A percentile compares a stretch with the other conserved stretches of the same genome.
phyloP scores from a whole-genome alignment of 2,888 invertebrate genomes.

The Noctuana brunneofusca region DNA sequence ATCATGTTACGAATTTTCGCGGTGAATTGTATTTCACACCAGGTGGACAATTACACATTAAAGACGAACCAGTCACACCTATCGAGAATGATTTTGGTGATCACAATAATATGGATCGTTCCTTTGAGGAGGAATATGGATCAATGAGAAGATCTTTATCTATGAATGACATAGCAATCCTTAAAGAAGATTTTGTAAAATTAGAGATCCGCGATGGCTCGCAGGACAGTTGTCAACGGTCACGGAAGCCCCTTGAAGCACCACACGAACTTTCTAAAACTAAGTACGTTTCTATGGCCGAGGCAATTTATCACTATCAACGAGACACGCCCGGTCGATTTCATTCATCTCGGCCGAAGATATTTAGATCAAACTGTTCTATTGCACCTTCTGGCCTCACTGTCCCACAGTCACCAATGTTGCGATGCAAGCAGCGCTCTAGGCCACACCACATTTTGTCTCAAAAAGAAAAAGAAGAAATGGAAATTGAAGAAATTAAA shows the following conservation, averaged over 20 bases:
- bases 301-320: slow-evolving; percentile 81
- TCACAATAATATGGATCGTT: slow-evolving; percentile 56
- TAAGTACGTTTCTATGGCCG: slow-evolving; percentile 84
- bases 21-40: slow-evolving; percentile 65
- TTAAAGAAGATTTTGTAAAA: slow-evolving; percentile 54
- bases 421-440: slow-evolving; percentile 79
- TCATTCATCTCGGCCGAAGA: slow-evolving; percentile 58
- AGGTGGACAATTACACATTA: slow-evolving; percentile 52
- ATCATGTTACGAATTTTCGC: slow-evolving; percentile 65
- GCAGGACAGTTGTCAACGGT: slow-evolving; percentile 50
- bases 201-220: slow-evolving; percentile 47
- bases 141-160: slow-evolving; percentile 69
- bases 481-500: slow-evolving; percentile 85
- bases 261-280: slow-evolving; percentile 59
- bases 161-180: slow-evolving; percentile 63
- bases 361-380: slow-evolving; percentile 52
- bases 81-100: slow-evolving; percentile 65
- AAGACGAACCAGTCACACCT: slow-evolving; percentile 68
- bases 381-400: slow-evolving; percentile 61
- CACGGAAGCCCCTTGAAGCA: slow-evolving; percentile 51
- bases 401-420: slow-evolving; percentile 78
- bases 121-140: slow-evolving; percentile 52
- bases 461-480: slow-evolving; percentile 83
- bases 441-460: slow-evolving; percentile 81
- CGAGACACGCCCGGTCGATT: slow-evolving; percentile 84